A percentile compares a stretch with the other conserved stretches of the same genome.
These are phyloP conservation scores for Holocentrus rufus DNA, from an alignment of 2,797 vertebrate species.

Conservation along the genomic window DNA sequence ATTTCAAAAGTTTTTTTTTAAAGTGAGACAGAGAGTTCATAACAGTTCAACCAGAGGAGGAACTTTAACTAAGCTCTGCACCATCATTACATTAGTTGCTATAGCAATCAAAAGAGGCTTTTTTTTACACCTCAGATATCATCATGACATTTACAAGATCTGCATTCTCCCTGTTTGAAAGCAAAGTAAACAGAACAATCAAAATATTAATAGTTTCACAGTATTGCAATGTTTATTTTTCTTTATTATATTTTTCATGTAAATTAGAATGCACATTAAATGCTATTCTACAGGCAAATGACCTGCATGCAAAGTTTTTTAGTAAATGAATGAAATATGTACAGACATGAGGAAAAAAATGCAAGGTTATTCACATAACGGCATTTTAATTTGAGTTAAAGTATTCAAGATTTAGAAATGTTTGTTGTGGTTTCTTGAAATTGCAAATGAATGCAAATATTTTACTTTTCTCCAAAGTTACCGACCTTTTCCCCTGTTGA, in stretches of 20 bases:
- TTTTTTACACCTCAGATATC: conserved; percentile 58
- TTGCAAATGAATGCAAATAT: conserved; percentile 7
- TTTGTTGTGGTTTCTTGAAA: conserved; percentile 17
- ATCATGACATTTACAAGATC: conserved; percentile 46
- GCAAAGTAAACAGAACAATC: conserved; percentile 27
- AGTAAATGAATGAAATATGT: conserved; percentile 51
- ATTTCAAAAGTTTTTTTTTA: too few species aligned
- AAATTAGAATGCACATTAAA: conserved; percentile 62
- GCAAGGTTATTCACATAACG: conserved; percentile 49
- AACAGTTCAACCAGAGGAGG: not conserved
- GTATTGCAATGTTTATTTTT: conserved; percentile 60
- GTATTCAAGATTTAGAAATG: not conserved
- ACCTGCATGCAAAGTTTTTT: conserved; percentile 73
- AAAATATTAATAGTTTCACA: conserved; percentile 42
- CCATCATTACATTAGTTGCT: conserved; percentile 41
- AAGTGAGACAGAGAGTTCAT: not conserved
- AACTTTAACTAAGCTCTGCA: not conserved
- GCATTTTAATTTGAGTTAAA: conserved; percentile 21
- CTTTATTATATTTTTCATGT: conserved; percentile 25
- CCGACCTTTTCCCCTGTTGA: not conserved
- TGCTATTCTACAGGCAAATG: conserved; percentile 67
- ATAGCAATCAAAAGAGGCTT: conserved; percentile 56
- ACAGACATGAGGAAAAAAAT: conserved; percentile 49
- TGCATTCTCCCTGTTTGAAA: conserved; percentile 20
- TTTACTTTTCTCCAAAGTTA: conserved; percentile 11